Percentiles rank a stretch among this genome's conserved stretches.
Evolutionary conservation across 1,140 invertebrate genomes (phyloP).

Genomic region (Copidosoma floridanum): DNA sequence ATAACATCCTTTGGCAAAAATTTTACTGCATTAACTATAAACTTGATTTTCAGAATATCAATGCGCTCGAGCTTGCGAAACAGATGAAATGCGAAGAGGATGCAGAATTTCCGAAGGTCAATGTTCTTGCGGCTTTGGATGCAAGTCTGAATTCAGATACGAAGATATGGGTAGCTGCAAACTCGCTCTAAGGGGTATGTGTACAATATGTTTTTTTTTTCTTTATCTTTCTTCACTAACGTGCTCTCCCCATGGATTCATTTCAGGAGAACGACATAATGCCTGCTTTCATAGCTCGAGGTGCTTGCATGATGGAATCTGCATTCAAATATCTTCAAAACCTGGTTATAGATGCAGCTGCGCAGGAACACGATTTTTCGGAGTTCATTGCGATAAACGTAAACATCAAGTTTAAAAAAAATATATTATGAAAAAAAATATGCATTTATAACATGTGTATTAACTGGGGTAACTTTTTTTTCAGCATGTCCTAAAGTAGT

Average conservation of each 20-base stretch:
- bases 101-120: slow-evolving; percentile 47
- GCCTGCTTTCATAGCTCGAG: slow-evolving; percentile 61
- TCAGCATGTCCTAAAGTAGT: slow-evolving; percentile 63
- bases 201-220: background rate
- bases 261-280: slow-evolving; percentile 61
- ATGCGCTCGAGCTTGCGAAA: slow-evolving; percentile 41
- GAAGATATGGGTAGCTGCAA: slow-evolving; percentile 51
- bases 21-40: too few relatives aligned
- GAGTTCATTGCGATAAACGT: slow-evolving; percentile 67
- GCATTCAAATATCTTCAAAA: slow-evolving; percentile 66
- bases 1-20: too few relatives aligned
- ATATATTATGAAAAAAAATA: background rate
- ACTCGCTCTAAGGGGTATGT: slow-evolving; percentile 53
- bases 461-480: slow-evolving; percentile 39
- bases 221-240: background rate
- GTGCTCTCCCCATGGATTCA: background rate
- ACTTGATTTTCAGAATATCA: too few relatives aligned
- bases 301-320: slow-evolving; percentile 65
- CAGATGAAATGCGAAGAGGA: slow-evolving; percentile 46
- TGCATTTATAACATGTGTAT: too few relatives aligned
- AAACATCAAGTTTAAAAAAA: slow-evolving; percentile 35
- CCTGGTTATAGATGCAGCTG: slow-evolving; percentile 71
- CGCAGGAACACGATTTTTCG: slow-evolving; percentile 72
- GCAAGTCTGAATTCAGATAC: slow-evolving; percentile 55
- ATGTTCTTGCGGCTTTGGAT: slow-evolving; percentile 55